Evolutionary conservation across 2,888 invertebrate genomes (phyloP), one percentile per base, ranked within the genome.

Genomic region (Andrena minutula): DNA sequence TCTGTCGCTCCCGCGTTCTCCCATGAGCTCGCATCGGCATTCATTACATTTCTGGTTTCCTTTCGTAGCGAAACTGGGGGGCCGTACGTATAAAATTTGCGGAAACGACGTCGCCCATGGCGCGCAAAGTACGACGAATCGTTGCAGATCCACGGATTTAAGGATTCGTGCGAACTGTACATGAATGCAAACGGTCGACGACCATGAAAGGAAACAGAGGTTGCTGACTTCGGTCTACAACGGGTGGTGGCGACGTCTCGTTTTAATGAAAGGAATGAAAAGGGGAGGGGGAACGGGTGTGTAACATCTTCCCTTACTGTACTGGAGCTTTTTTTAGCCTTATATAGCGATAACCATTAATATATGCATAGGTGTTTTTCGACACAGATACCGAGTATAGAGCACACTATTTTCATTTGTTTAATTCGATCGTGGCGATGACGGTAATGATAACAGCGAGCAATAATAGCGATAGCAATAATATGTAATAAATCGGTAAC

Each of bases 331-430:
- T 75, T 16, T 41, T 41, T 41, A 85, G 64, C 64, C 60, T 70
- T 76, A 82, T 71, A 82, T 73, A 85, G 72, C 77, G 68, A 85
- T 82, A 63, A 71, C 64, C 70, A 71, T 85, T 85, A 77, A 78
- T 81, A 74, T 77, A 83, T 75, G 65, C 41, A 69, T 75, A 71
- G 60, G 68, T 82, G 74, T 81, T 82, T 60, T 70, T 72, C 82
- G 82, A 85, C 79, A 85, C 58, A 76, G 73, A 85, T 82, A 76
- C 75, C 75, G 78, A 82, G 75, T 82, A 85, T 70, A 85, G 81
- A 81, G 77, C 70, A 71, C 69, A 70, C 65, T 75, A 81, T 77
- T 30, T 71, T 61, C 26, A 66, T 70, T 35, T 53, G 41, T 41
- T 41, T 51, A 51, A 81, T 65, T 65, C 49, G 26, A 68, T 65